Evolutionary conservation across 2,888 invertebrate species (phyloP).

Genomic region (Chrysotoxum bicinctum): DNA sequence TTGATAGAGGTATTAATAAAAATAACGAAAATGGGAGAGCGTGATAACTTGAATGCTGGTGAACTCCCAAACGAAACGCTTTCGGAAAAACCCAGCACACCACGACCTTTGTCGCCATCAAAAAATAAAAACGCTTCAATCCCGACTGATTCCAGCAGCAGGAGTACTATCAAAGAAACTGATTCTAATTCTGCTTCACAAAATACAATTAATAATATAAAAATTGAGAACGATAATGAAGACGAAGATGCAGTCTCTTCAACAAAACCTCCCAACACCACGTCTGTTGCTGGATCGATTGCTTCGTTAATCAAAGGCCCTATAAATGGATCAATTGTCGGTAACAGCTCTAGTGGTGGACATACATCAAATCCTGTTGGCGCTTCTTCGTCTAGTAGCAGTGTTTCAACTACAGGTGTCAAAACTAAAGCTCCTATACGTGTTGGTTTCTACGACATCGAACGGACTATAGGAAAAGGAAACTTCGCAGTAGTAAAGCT

Average conservation of each 20-base stretch:
- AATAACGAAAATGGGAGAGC: slow-evolving; percentile 43
- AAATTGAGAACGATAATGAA: slow-evolving; percentile 1
- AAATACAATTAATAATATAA: not conserved
- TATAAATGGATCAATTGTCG: slow-evolving; percentile 67
- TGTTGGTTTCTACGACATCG: slow-evolving; percentile 99
- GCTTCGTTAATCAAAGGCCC: slow-evolving; percentile 49
- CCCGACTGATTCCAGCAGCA: slow-evolving; percentile 7
- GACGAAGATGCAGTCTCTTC: not conserved
- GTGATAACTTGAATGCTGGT: slow-evolving; percentile 45
- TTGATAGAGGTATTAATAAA: not conserved
- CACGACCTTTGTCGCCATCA: slow-evolving; percentile 34
- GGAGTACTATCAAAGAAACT: slow-evolving; percentile 3
- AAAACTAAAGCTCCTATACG: slow-evolving; percentile 88
- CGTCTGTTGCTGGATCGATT: slow-evolving; percentile 24
- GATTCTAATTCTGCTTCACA: slow-evolving; percentile 25
- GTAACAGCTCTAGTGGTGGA: slow-evolving; percentile 26
- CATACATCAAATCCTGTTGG: not conserved
- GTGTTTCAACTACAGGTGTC: slow-evolving; percentile 3
- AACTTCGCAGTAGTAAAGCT: slow-evolving; percentile 99
- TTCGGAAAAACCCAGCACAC: slow-evolving; percentile 37
- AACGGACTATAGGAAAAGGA: slow-evolving; percentile 98
- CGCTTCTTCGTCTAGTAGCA: not conserved
- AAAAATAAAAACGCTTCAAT: slow-evolving; percentile 13
- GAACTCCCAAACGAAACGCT: slow-evolving; percentile 32
- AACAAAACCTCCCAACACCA: slow-evolving; percentile 9